A percentile compares a stretch with the other conserved stretches of the same genome.
Evolutionary conservation across 2,888 invertebrate species (phyloP).

Genomic region (Cinara cedri): DNA sequence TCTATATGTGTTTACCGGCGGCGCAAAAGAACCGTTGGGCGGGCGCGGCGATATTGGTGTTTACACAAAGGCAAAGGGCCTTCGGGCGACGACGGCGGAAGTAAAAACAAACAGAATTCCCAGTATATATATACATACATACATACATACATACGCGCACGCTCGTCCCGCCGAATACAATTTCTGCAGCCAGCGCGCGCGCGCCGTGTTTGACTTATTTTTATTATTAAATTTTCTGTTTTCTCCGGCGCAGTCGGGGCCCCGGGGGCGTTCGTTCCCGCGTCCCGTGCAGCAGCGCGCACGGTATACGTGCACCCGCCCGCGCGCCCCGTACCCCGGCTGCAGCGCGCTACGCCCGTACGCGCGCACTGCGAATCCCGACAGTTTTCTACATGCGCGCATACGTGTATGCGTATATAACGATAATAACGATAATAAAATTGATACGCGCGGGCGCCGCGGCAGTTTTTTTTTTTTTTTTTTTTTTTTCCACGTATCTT

Average conservation of each 20-base stretch:
- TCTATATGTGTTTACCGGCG: no score
- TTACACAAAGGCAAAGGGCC: conserved; percentile 53
- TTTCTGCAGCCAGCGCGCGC: conserved; percentile 1
- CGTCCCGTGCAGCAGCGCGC: no score
- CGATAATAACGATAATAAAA: conserved; percentile 11
- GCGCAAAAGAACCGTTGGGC: conserved; percentile 9
- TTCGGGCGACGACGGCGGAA: not conserved
- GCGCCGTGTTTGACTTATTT: conserved; percentile 51
- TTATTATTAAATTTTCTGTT: conserved; percentile 56
- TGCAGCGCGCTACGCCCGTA: conserved; percentile 31
- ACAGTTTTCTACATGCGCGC: conserved; percentile 44
- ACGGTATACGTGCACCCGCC: conserved; percentile 30
- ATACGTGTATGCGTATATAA: no score
- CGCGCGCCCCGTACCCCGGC: not conserved
- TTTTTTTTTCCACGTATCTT: not conserved
- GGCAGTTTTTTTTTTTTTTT: no score
- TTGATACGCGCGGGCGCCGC: conserved; percentile 31
- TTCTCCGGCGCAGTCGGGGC: conserved; percentile 36
- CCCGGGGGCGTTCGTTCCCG: conserved; percentile 27
- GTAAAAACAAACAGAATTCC: conserved; percentile 54
- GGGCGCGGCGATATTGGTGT: conserved; percentile 53
- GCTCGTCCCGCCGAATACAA: conserved; percentile 42
- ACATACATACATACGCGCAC: no score
- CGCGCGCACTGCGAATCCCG: conserved; percentile 43
- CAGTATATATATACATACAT: no score